A percentile compares a stretch with the other conserved stretches of the same genome.
Evolutionary conservation across 2,113 vertebrate species (phyloP).

Genomic region (Erinaceus europaeus): DNA sequence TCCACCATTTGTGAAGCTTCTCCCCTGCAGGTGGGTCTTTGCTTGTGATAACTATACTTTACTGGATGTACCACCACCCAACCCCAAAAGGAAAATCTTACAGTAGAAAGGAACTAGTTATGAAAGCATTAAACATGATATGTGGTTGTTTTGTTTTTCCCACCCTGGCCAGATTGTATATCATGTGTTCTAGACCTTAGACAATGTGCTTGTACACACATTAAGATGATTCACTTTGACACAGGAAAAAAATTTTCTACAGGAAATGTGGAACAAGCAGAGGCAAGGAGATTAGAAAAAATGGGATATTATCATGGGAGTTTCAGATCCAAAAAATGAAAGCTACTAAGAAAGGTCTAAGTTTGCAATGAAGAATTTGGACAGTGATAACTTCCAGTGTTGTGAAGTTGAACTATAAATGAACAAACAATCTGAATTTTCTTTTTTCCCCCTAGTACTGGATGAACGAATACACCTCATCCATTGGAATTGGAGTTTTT

Average conservation of each 20-base stretch:
- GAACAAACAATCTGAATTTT: conserved; percentile 33
- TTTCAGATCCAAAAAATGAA: background rate
- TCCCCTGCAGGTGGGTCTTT: too few species aligned
- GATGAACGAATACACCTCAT: conserved; percentile 99
- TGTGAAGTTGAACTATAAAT: background rate
- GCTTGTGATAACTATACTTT: too few species aligned
- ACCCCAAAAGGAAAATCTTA: too few species aligned
- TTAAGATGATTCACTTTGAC: background rate
- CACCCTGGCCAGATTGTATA: background rate
- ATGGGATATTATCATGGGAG: rapidly evolving
- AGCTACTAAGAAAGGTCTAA: background rate
- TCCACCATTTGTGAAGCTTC: too few species aligned
- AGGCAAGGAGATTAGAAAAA: background rate
- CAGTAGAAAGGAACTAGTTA: too few species aligned
- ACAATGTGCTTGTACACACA: background rate
- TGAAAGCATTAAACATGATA: too few species aligned
- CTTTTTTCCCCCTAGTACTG: conserved; percentile 88
- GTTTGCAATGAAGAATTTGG: background rate
- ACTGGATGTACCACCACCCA: too few species aligned
- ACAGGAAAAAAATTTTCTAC: background rate
- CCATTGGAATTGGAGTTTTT: conserved; percentile 98
- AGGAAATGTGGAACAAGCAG: background rate
- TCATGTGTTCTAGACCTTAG: background rate
- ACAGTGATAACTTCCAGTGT: background rate
- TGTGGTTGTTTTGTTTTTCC: background rate